Base-by-base conservation (phyloP, 2,797 vertebrate genomes). In the Acrossocheilus fasciatus region DNA sequence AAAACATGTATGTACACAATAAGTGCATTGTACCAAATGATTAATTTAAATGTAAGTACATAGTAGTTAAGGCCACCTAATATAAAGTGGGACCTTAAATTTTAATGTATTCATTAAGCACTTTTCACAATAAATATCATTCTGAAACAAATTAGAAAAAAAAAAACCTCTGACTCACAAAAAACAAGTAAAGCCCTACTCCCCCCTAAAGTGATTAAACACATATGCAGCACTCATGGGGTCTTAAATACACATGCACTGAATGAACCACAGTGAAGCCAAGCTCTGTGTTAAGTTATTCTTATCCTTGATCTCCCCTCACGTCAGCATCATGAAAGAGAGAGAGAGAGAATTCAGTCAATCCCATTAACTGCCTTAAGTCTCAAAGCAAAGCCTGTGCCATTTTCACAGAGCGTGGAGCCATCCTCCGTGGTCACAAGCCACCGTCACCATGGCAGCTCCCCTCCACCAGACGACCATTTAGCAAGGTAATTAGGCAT, bases 401-500 rank as follows among this genome's bases (percentile, higher is more conserved):
- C 36, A 18, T 41, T 84, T 72, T 64, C 17, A 52, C 45, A 39
- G n/a, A 78, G 45, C 11, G 9, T 41, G 14, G 59, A 83, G 18
- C 45, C 26, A 34, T 70, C 43, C 23, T 54, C 70, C 23, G 26
- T 17, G 45, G 26, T 15, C 57, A 41, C 34, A 54, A 57, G 43
- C 52, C 20, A 23, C 47, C 2, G 20, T 89, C 87, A 34, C 81
- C 88, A 89, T 88, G 81, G 86, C 59, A 86, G 86, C 66, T 64
- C 57, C 80, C 36, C 81, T 82, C 39, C n/a, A 80, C 39, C 64
- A 52, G 80, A 41, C 0, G 23, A 83, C 57, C 64, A 78, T 87
- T 90, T 85, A 90, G 54, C 50, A 36, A 81, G 64, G 45, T 81
- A 87, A 88, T 84, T 84, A 86, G 86, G 72, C n/a, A 54, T 26